Conservation (phyloP, 2,888 invertebrate genomes). For the Lacanobia oleracea region DNA sequence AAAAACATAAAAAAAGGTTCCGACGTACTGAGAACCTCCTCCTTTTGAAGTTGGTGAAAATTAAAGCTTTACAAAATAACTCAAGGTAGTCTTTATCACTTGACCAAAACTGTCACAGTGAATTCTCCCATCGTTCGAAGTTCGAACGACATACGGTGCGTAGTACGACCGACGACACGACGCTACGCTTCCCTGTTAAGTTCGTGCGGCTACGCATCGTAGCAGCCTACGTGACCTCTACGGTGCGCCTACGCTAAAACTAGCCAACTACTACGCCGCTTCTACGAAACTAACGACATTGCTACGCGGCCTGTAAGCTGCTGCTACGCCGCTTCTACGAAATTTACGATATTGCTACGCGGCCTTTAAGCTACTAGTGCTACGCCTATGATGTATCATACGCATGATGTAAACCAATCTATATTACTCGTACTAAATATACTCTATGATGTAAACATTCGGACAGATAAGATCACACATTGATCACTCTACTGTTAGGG, state of each 20-base stretch:
- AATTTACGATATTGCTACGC: background rate
- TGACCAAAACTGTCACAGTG: background rate
- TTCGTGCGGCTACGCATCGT: background rate
- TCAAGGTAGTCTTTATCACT: background rate
- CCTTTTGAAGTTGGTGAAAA: too few relatives aligned
- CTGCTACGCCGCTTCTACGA: background rate
- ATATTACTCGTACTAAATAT: too few relatives aligned
- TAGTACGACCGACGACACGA: background rate
- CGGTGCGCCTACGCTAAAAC: background rate
- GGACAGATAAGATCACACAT: background rate
- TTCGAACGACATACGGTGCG: background rate
- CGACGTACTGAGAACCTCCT: too few relatives aligned
- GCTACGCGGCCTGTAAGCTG: background rate
- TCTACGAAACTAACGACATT: background rate
- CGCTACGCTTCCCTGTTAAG: background rate
- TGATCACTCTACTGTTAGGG: background rate
- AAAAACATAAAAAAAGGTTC: too few relatives aligned
- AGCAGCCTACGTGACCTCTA: background rate
- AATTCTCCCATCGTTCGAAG: background rate
- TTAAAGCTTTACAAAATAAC: too few relatives aligned
- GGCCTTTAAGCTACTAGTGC: background rate
- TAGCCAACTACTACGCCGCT: conserved; percentile 1
- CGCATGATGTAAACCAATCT: background rate
- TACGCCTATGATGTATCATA: background rate
- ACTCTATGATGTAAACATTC: background rate